Evolutionary conservation across 2,888 invertebrate species (phyloP).

Genomic region (Ashinkailepas kermadecensis): DNA sequence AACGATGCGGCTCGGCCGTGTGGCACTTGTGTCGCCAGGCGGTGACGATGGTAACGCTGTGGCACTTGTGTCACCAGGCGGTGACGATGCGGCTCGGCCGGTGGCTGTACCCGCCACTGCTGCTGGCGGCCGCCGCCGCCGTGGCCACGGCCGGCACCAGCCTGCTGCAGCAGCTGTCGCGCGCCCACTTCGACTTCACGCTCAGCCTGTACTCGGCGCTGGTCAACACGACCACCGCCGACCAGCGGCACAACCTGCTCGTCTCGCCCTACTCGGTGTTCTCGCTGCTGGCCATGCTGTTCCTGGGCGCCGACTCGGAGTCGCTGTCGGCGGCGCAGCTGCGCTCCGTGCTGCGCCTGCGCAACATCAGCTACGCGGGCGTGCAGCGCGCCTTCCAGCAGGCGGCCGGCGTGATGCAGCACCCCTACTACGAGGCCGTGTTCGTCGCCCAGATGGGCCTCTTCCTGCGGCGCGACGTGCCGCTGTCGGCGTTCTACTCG

Average conservation of each 20-base stretch:
- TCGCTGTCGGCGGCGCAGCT: conserved; percentile 37
- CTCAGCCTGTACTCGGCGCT: conserved; percentile 37
- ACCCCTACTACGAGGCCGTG: conserved; percentile 33
- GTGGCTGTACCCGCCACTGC: neutral
- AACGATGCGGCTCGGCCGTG: too few species aligned
- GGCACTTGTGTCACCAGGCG: neutral
- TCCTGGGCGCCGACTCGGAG: conserved; percentile 37
- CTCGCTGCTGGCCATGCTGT: conserved; percentile 38
- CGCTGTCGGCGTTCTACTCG: neutral
- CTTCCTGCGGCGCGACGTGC: neutral
- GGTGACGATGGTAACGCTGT: neutral
- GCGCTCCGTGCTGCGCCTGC: conserved; percentile 36
- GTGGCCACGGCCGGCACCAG: neutral
- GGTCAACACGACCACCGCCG: conserved; percentile 33
- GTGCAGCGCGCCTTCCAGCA: conserved; percentile 36
- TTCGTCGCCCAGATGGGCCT: conserved; percentile 31
- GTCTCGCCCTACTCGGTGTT: conserved; percentile 36
- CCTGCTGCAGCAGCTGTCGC: conserved; percentile 32
- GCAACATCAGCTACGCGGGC: conserved; percentile 35
- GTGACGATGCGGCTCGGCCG: neutral
- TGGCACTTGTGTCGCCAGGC: too few species aligned
- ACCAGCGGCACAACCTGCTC: conserved; percentile 21
- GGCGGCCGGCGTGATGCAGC: conserved; percentile 33
- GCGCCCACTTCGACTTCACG: conserved; percentile 39
- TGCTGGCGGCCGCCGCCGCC: neutral